These are phyloP conservation scores for Tachuris rubrigastra DNA, from an alignment of 2,113 vertebrate species.

Conservation along the genomic window DNA sequence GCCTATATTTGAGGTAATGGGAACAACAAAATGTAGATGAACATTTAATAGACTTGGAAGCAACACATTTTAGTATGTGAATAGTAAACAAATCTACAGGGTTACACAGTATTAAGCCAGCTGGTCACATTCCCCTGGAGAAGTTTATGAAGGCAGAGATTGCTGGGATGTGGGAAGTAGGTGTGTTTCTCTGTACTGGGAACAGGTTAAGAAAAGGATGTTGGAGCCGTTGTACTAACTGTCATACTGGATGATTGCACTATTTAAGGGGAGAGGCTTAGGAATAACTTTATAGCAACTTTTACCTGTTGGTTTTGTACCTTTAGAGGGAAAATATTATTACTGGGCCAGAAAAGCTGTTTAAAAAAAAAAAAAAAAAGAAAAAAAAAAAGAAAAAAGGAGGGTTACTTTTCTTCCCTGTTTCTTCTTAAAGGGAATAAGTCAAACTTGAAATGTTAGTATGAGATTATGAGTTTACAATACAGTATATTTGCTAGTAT, in stretches of 20 bases:
- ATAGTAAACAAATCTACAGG: not conserved
- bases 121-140: not conserved
- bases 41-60: not conserved
- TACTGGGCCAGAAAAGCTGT: not conserved
- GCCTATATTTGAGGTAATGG: not conserved
- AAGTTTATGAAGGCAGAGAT: not conserved
- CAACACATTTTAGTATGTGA: not conserved
- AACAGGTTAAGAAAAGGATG: not conserved
- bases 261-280: not conserved
- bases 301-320: not conserved
- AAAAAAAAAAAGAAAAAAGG: not conserved
- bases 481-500: not conserved
- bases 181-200: not conserved
- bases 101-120: not conserved
- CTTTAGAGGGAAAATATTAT: not conserved
- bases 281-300: not conserved
- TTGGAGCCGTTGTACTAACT: not conserved
- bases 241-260: not conserved
- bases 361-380: not conserved
- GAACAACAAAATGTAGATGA: not conserved
- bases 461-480: not conserved
- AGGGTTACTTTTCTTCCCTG: rapidly evolving
- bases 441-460: not conserved
- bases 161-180: not conserved
- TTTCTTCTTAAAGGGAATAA: not conserved